A percentile compares a stretch with the other conserved stretches of the same genome.
phyloP scores from a whole-genome alignment of 2,113 vertebrate species.

The Neopipo cinnamomea region DNA sequence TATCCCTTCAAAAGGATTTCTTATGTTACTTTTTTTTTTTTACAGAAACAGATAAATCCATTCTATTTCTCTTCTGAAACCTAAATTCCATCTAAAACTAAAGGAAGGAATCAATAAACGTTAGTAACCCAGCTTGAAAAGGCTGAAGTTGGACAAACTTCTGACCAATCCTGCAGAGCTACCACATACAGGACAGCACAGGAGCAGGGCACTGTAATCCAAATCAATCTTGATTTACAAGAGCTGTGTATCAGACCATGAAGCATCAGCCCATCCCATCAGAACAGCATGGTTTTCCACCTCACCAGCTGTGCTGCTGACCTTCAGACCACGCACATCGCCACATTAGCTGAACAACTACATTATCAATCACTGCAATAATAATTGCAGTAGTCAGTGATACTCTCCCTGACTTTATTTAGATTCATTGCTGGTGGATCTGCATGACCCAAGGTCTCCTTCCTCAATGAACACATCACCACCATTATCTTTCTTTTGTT shows the following conservation, averaged over 20 bases:
- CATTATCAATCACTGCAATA: slow-evolving; percentile 18
- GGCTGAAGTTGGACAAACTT: neutral
- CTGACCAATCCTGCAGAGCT: neutral
- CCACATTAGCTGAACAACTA: neutral
- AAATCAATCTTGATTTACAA: slow-evolving; percentile 30
- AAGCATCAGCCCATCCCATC: neutral
- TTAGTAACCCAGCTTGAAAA: neutral
- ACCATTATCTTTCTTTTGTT: neutral
- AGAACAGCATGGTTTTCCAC: neutral
- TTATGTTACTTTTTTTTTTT: neutral
- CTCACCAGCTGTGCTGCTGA: slow-evolving; percentile 38
- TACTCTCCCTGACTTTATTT: slow-evolving; percentile 12
- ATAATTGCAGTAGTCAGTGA: slow-evolving; percentile 22
- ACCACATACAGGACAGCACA: neutral
- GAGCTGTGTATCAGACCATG: neutral
- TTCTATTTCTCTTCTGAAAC: neutral
- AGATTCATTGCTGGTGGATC: neutral
- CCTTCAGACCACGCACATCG: neutral
- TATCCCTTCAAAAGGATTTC: neutral
- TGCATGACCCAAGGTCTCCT: neutral
- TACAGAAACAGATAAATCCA: neutral
- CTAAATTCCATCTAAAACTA: neutral
- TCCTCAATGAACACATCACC: neutral
- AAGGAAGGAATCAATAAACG: neutral
- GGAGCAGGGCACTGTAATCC: neutral